A percentile compares a stretch with the other conserved stretches of the same genome.
Evolutionary conservation across 2,113 vertebrate genomes (phyloP).

Genomic region (Corvus cornix): DNA sequence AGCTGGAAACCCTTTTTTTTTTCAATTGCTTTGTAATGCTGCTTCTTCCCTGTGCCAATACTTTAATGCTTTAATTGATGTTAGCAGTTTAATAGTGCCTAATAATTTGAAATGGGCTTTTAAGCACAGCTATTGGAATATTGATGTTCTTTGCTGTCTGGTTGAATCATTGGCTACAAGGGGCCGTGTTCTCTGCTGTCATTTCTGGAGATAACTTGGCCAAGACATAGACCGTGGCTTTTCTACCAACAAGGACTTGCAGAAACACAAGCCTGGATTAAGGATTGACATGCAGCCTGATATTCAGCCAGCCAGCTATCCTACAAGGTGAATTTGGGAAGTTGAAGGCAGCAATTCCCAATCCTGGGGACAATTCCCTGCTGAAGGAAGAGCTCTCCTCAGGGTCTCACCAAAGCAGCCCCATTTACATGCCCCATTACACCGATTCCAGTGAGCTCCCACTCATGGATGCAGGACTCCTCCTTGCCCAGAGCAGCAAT

Average conservation of each 20-base stretch:
- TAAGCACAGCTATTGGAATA: slow-evolving; percentile 21
- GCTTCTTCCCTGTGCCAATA: not conserved
- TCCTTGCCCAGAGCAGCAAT: not conserved
- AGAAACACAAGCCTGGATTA: not conserved
- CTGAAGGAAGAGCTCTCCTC: not conserved
- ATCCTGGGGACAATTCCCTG: not conserved
- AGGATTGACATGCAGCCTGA: not conserved
- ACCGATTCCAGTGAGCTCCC: not conserved
- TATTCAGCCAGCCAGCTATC: not conserved
- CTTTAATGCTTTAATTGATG: slow-evolving; percentile 10
- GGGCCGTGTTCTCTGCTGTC: not conserved
- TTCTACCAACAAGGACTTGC: not conserved
- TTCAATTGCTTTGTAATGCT: not conserved
- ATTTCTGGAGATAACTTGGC: not conserved
- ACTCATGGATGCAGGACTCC: not conserved
- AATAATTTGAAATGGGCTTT: slow-evolving; percentile 15
- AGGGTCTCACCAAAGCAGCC: not conserved
- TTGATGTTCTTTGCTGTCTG: not conserved
- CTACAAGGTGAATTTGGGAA: not conserved
- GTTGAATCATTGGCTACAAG: not conserved
- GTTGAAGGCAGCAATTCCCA: not conserved
- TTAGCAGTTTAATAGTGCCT: not conserved
- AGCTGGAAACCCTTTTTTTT: not conserved
- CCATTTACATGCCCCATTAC: not conserved
- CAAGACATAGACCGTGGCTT: not conserved